Percentiles rank a stretch among this genome's conserved stretches.
phyloP scores from a whole-genome alignment of 2,797 vertebrate genomes.

The Crenichthys baileyi region DNA sequence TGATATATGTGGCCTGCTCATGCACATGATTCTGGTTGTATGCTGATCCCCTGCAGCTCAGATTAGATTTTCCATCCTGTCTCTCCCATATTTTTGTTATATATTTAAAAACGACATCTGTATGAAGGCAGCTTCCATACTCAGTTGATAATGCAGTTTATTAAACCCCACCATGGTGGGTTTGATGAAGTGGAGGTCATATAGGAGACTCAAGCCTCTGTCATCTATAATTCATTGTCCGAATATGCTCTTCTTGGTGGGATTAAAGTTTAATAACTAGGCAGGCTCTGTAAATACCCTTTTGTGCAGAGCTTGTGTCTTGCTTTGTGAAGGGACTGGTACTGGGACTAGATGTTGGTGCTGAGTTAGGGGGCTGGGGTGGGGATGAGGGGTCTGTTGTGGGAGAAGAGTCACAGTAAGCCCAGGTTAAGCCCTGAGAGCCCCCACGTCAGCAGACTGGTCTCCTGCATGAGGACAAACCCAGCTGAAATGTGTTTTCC shows the following conservation, averaged over 20 bases:
- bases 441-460: conserved; percentile 72
- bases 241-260: conserved; percentile 84
- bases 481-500: conserved; percentile 79
- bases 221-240: conserved; percentile 87
- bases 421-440: conserved; percentile 74
- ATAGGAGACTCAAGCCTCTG: conserved; percentile 77
- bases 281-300: conserved; percentile 80
- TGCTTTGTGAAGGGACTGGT: conserved; percentile 38
- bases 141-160: conserved; percentile 81
- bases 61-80: conserved; percentile 69
- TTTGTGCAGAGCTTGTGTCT: conserved; percentile 73
- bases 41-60: conserved; percentile 53
- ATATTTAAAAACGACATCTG: conserved; percentile 73
- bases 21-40: conserved; percentile 44
- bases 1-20: conserved; percentile 26
- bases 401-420: conserved; percentile 61
- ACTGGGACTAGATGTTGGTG: conserved; percentile 43
- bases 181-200: conserved; percentile 75
- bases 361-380: conserved; percentile 55
- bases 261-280: conserved; percentile 88
- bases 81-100: conserved; percentile 40
- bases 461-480: conserved; percentile 52
- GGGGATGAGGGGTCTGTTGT: conserved; percentile 37
- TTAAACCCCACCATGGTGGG: conserved; percentile 74
- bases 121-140: conserved; percentile 48